Evolutionary conservation across 30 jellyfish, hydroid and myxozoan genomes (phyloP), one percentile per base, ranked within the genome.

Genomic region (Haliclystus octoradiatus): DNA sequence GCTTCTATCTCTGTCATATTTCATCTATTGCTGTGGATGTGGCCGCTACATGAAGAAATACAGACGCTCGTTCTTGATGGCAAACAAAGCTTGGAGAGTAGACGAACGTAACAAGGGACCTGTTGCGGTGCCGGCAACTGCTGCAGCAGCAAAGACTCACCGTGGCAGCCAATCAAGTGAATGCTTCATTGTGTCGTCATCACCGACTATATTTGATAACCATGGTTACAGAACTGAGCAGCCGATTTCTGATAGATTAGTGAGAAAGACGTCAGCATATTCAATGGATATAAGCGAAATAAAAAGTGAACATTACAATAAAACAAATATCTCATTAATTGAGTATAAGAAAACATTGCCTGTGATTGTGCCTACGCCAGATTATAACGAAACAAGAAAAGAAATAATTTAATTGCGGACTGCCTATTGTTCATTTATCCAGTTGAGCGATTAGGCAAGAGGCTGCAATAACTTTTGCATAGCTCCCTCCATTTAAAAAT

Each of bases 21-120:
- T 86, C 74, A 53, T 86, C 70, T 86, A 86, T 74, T 81, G 94
- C 57, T 86, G 96, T 62, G 94, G 94, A 52, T 79, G 96, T 53
- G 96, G 72, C 28, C 92, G 75, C 47, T 86, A 86, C 72, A 72
- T 93, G 1, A 63, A 73, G 57, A 40, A 84, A 35, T 78, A 79
- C 73, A 69, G 94, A 92, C 72, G 80, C 80, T 84, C 96, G 60
- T 68, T 90, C 60, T 71, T 86, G 46, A 69, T 93, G 22, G 80
- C 74, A 3, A 84, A 84, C 74, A 72, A 70, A 63, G 82, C 69
- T 27, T 84, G 95, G 95, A 67, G 86, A 3, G 69, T 84, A 15
- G 75, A 84, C 35, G 74, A 69, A 66, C 26, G 89, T 25, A 84
- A 69, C 30, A 89, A 82, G 72, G 27, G 79, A 5, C 29, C 88